These are phyloP conservation scores for Actenoides hombroni DNA, from an alignment of 2,113 vertebrate species.

Conservation along the genomic window DNA sequence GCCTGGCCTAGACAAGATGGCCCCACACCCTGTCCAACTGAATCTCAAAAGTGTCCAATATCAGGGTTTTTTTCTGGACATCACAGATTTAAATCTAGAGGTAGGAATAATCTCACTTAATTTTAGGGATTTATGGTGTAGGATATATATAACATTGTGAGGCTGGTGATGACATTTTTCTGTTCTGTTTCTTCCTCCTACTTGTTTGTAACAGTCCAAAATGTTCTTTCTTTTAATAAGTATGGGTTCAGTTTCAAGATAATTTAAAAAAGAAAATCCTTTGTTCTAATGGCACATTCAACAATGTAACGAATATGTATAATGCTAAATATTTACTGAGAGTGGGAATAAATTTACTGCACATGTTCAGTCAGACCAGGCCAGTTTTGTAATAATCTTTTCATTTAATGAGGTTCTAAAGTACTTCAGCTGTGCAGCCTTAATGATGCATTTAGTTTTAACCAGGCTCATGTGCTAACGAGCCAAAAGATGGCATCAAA, in stretches of 20 bases:
- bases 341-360: not conserved
- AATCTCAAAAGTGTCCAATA: not conserved
- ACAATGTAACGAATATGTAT: not conserved
- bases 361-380: not conserved
- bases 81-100: not conserved
- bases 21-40: not conserved
- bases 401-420: conserved; percentile 5
- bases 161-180: not conserved
- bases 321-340: not conserved
- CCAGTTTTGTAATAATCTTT: not conserved
- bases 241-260: not conserved
- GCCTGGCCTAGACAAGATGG: not conserved
- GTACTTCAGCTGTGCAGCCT: not conserved
- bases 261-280: not conserved
- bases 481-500: not conserved
- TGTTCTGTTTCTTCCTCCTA: not conserved
- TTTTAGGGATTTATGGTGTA: not conserved
- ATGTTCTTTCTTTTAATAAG: not conserved
- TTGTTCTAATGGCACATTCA: not conserved
- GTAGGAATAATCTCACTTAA: not conserved
- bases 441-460: not conserved
- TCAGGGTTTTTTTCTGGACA: not conserved
- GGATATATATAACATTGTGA: not conserved
- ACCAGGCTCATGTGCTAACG: not conserved
- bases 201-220: not conserved